A percentile compares a stretch with the other conserved stretches of the same genome.
These are phyloP conservation scores for Leucopsar rothschildi DNA, from an alignment of 2,113 vertebrate species.

Conservation along the genomic window DNA sequence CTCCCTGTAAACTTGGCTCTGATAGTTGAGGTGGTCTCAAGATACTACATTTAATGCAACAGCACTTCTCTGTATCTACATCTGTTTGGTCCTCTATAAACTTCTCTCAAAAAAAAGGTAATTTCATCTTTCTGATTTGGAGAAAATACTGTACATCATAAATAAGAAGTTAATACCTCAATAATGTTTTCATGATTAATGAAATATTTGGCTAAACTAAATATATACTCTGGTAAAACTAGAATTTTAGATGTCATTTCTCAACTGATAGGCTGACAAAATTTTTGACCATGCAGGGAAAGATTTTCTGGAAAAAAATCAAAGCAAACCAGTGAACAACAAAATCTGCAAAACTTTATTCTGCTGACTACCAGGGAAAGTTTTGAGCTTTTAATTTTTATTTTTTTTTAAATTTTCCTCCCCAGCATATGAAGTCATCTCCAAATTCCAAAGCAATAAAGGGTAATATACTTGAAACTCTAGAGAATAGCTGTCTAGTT, in stretches of 20 bases:
- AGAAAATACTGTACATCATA: neutral
- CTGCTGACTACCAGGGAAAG: neutral
- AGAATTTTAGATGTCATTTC: neutral
- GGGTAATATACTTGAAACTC: neutral
- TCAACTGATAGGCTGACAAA: neutral
- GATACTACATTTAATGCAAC: neutral
- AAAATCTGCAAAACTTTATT: neutral
- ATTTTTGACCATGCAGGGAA: neutral
- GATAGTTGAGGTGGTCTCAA: neutral
- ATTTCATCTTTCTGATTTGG: neutral
- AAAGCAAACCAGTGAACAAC: neutral
- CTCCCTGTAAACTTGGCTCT: neutral
- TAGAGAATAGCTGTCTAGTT: neutral
- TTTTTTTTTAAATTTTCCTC: neutral
- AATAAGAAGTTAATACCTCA: neutral
- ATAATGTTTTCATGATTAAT: neutral
- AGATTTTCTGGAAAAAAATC: neutral
- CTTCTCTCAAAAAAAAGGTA: accelerated
- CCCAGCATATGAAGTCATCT: neutral
- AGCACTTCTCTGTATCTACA: neutral
- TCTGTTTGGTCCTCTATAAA: neutral
- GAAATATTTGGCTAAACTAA: neutral
- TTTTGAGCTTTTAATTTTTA: neutral
- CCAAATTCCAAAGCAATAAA: neutral
- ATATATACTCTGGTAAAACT: neutral